Conservation (phyloP, 1,140 invertebrate genomes). For the Homarus americanus region DNA sequence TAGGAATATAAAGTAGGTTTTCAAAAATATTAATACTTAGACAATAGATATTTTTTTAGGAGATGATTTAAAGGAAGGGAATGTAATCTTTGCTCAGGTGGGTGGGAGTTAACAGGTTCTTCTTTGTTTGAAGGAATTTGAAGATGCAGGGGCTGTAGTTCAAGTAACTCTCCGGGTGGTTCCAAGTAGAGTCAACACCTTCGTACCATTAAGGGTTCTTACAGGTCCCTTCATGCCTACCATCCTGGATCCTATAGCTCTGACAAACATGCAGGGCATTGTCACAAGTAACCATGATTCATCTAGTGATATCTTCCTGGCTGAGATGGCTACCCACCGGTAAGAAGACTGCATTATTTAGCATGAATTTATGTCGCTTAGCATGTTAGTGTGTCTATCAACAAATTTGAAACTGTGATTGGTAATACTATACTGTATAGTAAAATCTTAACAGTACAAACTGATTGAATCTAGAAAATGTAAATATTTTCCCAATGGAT, state of each 20-base stretch:
- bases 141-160: conserved; percentile 56
- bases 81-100: no score
- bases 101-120: no score
- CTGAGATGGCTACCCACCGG: conserved; percentile 65
- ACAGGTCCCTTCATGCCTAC: conserved; percentile 63
- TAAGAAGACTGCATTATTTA: no score
- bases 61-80: no score
- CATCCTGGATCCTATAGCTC: conserved; percentile 36
- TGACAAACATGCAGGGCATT: conserved; percentile 49
- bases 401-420: not conserved
- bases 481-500: no score
- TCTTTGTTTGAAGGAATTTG: conserved; percentile 34
- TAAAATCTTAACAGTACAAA: no score
- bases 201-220: conserved; percentile 52
- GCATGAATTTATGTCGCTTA: not conserved
- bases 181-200: conserved; percentile 1
- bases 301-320: conserved; percentile 58
- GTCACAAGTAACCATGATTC: conserved; percentile 27
- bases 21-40: no score
- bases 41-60: no score
- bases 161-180: conserved; percentile 54
- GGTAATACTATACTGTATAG: no score
- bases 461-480: no score
- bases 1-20: no score
- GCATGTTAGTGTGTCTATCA: not conserved